These are phyloP conservation scores for Porites divaricata DNA, from an alignment of 92 coral and sea anemone genomes.

Conservation along the genomic window DNA sequence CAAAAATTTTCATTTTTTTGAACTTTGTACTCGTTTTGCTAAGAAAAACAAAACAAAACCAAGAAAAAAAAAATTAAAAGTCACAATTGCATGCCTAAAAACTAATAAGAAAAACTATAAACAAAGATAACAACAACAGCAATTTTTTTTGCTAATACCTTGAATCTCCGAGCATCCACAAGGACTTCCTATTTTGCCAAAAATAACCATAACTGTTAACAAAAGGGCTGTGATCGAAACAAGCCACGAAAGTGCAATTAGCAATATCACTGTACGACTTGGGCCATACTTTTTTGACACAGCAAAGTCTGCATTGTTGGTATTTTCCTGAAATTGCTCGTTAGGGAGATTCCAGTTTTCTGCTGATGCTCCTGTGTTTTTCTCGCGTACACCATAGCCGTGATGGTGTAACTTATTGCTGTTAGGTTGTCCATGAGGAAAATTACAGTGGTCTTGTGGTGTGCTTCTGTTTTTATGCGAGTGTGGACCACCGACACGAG, in stretches of 20 bases:
- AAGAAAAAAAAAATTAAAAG: not conserved
- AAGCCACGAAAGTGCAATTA: not conserved
- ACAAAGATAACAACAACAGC: not conserved
- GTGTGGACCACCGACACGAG: not conserved
- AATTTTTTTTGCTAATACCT: not conserved
- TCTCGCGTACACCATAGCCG: not conserved
- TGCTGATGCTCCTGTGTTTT: constrained; percentile 1
- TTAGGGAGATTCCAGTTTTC: not conserved
- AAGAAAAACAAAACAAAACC: not conserved
- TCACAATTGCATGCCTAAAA: not conserved
- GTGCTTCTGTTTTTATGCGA: not conserved
- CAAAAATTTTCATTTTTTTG: too few relatives aligned
- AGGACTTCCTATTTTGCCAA: constrained; percentile 26
- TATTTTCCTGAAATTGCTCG: not conserved
- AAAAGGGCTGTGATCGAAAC: constrained; percentile 13
- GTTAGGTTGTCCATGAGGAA: not conserved
- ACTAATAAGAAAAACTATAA: not conserved
- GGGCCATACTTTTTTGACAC: not conserved
- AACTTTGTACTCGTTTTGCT: too few relatives aligned
- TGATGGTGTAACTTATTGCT: not conserved
- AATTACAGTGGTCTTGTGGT: not conserved
- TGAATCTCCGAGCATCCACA: not conserved
- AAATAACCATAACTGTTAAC: constrained; percentile 23
- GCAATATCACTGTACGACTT: not conserved
- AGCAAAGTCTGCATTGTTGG: not conserved